A percentile compares a stretch with the other conserved stretches of the same genome.
phyloP scores from a whole-genome alignment of 2,888 invertebrate genomes.

The Osmoderma eremita region DNA sequence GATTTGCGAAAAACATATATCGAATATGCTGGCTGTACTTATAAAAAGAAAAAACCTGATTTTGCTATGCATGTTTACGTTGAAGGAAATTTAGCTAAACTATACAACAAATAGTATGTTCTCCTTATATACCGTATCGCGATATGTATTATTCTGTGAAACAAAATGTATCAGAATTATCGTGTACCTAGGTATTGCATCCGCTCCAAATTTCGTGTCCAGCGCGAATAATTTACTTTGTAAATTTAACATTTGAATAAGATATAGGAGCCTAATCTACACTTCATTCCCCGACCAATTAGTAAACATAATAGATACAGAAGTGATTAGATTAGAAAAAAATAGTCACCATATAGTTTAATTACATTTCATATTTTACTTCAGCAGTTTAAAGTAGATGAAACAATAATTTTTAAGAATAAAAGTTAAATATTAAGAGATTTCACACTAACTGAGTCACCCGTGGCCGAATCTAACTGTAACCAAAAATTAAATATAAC shows the following conservation, averaged over 20 bases:
- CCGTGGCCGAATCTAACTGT: no score
- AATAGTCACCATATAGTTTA: background rate
- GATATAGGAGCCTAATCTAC: no score
- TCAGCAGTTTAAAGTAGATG: no score
- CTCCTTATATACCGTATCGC: conserved; percentile 5
- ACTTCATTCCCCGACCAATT: no score
- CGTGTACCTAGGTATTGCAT: conserved; percentile 5
- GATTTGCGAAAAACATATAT: conserved; percentile 3
- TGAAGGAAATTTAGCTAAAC: background rate
- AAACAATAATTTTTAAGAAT: no score
- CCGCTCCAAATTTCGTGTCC: conserved; percentile 1
- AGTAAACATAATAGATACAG: no score
- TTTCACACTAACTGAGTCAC: no score
- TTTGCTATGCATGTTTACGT: background rate
- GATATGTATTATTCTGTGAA: conserved; percentile 3
- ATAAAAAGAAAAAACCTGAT: background rate
- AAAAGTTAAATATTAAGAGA: no score
- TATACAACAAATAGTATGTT: background rate
- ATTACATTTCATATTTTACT: no score
- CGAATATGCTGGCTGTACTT: background rate
- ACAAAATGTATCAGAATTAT: conserved; percentile 22
- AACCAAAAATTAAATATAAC: no score
- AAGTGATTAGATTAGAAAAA: background rate
- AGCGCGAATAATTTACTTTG: conserved; percentile 22
- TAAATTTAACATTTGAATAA: no score